Conservation (phyloP, 2,797 vertebrate species). For the Sebastes iracundus region DNA sequence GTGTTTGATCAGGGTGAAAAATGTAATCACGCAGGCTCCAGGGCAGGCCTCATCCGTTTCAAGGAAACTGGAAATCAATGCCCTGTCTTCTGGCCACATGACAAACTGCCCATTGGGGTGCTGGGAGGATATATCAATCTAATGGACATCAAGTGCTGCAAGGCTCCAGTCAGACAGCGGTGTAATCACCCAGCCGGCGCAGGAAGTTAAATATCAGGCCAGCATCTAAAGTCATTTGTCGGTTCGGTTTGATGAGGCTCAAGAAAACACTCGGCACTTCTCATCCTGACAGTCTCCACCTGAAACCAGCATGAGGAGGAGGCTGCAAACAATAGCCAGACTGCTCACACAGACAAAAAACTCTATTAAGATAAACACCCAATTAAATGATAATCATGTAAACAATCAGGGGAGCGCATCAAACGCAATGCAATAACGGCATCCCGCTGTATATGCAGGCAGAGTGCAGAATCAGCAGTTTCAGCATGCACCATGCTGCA, state of each 20-base stretch:
- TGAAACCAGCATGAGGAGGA: constrained; percentile 25
- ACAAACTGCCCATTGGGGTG: constrained; percentile 37
- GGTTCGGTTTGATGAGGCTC: constrained; percentile 30
- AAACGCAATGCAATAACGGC: constrained; percentile 28
- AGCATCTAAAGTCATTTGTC: neutral
- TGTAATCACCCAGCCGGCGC: constrained; percentile 17
- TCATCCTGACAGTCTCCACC: constrained; percentile 20
- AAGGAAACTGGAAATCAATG: constrained; percentile 51
- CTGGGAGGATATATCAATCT: constrained; percentile 13
- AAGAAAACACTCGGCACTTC: constrained; percentile 6
- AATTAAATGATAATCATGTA: constrained; percentile 38
- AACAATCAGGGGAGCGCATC: constrained; percentile 40
- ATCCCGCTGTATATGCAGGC: neutral
- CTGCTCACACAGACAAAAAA: neutral
- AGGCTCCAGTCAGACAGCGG: constrained; percentile 19
- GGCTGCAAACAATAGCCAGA: neutral
- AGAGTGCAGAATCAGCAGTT: constrained; percentile 48
- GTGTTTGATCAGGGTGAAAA: constrained; percentile 6
- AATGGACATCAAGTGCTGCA: constrained; percentile 41
- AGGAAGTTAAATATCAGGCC: constrained; percentile 33
- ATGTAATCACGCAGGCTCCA: constrained; percentile 23
- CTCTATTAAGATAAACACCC: constrained; percentile 1
- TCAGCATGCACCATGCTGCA: constrained; percentile 2
- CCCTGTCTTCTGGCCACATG: constrained; percentile 35
- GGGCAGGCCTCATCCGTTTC: neutral